Evolutionary conservation across 2,888 invertebrate species (phyloP), one percentile per base, ranked within the genome.

Genomic region (Nowickia ferox): DNA sequence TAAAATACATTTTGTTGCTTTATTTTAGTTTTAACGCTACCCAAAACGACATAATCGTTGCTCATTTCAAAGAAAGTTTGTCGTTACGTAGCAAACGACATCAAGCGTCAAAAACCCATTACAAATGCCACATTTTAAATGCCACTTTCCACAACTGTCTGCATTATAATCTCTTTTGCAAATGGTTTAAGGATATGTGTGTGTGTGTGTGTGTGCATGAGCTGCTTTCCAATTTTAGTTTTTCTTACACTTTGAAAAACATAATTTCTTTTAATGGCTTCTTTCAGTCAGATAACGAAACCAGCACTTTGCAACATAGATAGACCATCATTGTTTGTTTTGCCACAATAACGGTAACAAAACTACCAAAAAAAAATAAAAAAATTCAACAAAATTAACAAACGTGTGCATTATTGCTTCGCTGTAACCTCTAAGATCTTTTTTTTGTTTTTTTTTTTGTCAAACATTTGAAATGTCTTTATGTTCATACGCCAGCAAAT

Each of bases 231-330:
- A 91, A 91, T 81, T 92, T 91, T 91, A 90, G 90, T 92, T 92
- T 90, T 90, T 84, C 81, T 78, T 85, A 85, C 78, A 79, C 74
- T 85, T 85, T 82, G 44, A 30, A 75, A 89, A 92, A 89, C 89
- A 91, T 90, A 91, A 91, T 91, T 91, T 91, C 92, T 91, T 92
- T 92, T 92, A 91, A 91, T 92, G 90, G 92, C 89, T 87, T 84
- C 89, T 89, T 89, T 89, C 89, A 77, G 90, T 89, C 89, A 90
- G 90, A 91, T 91, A 90, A 90, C 75, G 30, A 40, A 82, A 77
- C 89, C 89, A 89, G 88, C 88, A 88, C 59, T 75, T 81, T 61
- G 75, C 66, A 75, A 61, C 75, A 61, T 19, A 83, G 46, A 84
- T 88, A 80, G 86, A 87, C 83, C 75, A 74, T 78, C 66, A 84